These are phyloP conservation scores for Ascidia mentula DNA, from an alignment of 23 tunicate species.

Conservation along the genomic window DNA sequence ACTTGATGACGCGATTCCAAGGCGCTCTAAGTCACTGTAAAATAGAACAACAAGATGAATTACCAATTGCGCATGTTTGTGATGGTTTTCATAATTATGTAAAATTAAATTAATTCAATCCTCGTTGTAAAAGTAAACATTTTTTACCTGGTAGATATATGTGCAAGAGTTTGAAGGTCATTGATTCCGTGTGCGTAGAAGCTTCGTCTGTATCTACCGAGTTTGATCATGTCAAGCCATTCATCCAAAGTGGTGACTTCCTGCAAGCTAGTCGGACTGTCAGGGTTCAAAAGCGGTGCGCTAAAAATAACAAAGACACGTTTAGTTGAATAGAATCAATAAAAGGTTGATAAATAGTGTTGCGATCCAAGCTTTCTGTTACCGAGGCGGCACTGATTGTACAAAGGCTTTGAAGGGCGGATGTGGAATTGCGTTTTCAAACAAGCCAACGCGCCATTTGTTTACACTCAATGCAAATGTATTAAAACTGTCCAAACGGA, in stretches of 20 bases:
- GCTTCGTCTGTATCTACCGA: slow-evolving; percentile 50
- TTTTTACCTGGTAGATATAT: slow-evolving; percentile 45
- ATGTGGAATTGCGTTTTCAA: not conserved
- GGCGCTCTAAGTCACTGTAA: slow-evolving; percentile 66
- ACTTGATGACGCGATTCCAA: slow-evolving; percentile 50
- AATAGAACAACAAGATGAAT: not conserved
- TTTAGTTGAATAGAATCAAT: no score
- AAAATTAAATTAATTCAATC: no score
- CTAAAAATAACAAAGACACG: no score
- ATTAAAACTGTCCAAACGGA: not conserved
- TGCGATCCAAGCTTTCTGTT: not conserved
- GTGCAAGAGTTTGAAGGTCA: slow-evolving; percentile 29
- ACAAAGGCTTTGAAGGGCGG: slow-evolving; percentile 1
- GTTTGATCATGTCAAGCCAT: slow-evolving; percentile 60
- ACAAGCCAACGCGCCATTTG: not conserved
- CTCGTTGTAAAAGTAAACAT: not conserved
- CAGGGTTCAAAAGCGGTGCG: slow-evolving; percentile 54
- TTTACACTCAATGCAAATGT: not conserved
- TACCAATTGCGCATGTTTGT: not conserved
- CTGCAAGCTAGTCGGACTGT: slow-evolving; percentile 46
- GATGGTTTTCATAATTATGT: no score
- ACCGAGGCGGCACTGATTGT: not conserved
- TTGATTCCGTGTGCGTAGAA: slow-evolving; percentile 53
- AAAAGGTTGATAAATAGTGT: not conserved
- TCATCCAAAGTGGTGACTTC: slow-evolving; percentile 54